Conservation (phyloP, 1,140 invertebrate species). For the Bombyx mori region ASM3026992v2 NC_085117.1:3734501-3735000, state of each 20-base stretch:
- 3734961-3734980: no score
- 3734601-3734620: slow-evolving; percentile 18
- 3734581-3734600: slow-evolving; percentile 33
- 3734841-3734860: no score
- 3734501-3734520: slow-evolving; percentile 72
- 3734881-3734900: no score
- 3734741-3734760: not conserved
- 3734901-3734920: no score
- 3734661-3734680: not conserved
- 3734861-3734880: no score
- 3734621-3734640: not conserved
- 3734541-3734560: slow-evolving; percentile 65
- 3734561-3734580: slow-evolving; percentile 73
- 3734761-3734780: not conserved
- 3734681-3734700: not conserved
- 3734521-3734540: slow-evolving; percentile 74
- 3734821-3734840: no score
- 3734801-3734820: no score
- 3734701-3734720: not conserved
- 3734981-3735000: no score
- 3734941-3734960: no score
- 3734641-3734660: not conserved
- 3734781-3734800: not conserved
- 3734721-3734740: not conserved
- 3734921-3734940: no score